Evolutionary conservation across 2,113 vertebrate genomes (phyloP).

Genomic region (Tor tambroides): DNA sequence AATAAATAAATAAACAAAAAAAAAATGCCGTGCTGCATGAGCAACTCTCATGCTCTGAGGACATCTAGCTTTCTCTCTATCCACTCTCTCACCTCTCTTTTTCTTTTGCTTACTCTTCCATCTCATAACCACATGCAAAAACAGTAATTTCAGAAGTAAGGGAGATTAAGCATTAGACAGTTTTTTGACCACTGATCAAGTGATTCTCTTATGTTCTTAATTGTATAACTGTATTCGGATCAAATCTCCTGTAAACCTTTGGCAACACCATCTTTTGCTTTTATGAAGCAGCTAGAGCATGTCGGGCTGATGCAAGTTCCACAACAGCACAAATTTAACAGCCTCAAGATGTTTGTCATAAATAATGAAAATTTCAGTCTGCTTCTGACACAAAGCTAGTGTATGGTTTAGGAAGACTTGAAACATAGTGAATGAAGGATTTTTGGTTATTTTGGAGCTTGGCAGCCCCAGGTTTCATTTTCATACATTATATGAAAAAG

Average conservation of each 20-base stretch:
- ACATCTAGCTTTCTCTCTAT: neutral
- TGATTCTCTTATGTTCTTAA: neutral
- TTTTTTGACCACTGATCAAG: neutral
- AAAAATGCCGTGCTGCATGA: constrained; percentile 11
- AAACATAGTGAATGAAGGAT: neutral
- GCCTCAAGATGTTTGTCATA: neutral
- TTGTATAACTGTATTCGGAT: neutral
- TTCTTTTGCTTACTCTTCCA: constrained; percentile 3
- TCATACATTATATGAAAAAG: neutral
- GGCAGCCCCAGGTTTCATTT: neutral
- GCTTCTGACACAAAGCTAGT: neutral
- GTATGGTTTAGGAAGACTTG: neutral
- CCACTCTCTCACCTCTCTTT: neutral
- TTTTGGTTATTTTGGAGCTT: neutral
- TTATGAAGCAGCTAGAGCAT: neutral
- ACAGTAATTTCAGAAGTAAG: neutral
- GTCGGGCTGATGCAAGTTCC: neutral
- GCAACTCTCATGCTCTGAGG: neutral
- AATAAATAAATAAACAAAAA: neutral
- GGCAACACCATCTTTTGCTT: neutral
- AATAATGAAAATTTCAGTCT: neutral
- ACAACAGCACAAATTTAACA: neutral
- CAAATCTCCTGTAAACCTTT: neutral
- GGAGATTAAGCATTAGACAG: neutral
- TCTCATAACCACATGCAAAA: neutral